Evolutionary conservation across 2,888 invertebrate genomes (phyloP).

Genomic region (Synanthedon tipuliformis): DNA sequence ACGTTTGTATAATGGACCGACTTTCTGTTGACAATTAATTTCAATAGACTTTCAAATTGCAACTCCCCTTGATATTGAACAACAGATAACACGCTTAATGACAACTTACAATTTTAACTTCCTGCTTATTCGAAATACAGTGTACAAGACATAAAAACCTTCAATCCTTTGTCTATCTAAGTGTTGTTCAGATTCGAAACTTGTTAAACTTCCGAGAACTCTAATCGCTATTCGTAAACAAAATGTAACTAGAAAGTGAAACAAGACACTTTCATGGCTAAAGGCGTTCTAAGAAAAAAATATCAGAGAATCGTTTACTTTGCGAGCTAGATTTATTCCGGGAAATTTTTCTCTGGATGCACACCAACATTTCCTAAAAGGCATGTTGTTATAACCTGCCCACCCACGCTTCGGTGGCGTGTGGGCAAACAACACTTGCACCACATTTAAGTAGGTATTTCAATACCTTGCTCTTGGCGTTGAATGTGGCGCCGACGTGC

Average conservation of each 20-base stretch:
- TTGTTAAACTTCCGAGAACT: too few relatives aligned
- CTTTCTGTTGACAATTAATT: too few relatives aligned
- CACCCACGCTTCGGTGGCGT: slow-evolving; percentile 38
- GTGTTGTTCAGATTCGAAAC: too few relatives aligned
- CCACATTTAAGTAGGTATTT: slow-evolving; percentile 32
- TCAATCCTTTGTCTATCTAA: neutral
- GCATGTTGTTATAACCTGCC: slow-evolving; percentile 25
- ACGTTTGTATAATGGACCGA: too few relatives aligned
- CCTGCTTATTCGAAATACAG: too few relatives aligned
- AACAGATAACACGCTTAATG: too few relatives aligned
- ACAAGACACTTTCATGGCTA: neutral
- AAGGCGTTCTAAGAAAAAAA: neutral
- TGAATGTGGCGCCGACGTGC: slow-evolving; percentile 34
- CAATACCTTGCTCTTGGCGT: slow-evolving; percentile 28
- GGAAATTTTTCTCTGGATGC: neutral
- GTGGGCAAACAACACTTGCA: slow-evolving; percentile 30
- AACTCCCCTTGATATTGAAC: too few relatives aligned
- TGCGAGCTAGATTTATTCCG: neutral
- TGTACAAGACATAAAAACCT: too few relatives aligned
- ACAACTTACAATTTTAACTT: too few relatives aligned
- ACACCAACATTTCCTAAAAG: slow-evolving; percentile 59
- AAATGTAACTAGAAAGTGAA: neutral
- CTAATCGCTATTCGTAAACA: too few relatives aligned
- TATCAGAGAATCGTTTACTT: neutral
- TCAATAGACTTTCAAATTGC: too few relatives aligned